Percentiles rank a stretch among this genome's conserved stretches.
These are phyloP conservation scores for Perca fluviatilis DNA, from an alignment of 2,113 vertebrate species.

Conservation along the genomic window DNA sequence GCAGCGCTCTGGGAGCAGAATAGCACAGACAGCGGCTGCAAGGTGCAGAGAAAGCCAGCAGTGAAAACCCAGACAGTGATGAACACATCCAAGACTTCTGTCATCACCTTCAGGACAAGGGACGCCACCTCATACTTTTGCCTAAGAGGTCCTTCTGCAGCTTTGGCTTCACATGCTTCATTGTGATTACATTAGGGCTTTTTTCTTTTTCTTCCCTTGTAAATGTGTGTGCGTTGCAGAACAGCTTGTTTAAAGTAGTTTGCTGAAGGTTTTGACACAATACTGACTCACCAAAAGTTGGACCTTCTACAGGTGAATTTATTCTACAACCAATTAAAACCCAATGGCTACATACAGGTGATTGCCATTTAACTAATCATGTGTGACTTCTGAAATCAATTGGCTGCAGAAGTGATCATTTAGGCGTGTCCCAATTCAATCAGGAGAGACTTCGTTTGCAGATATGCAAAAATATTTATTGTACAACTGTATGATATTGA, in stretches of 20 bases:
- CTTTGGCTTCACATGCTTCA: conserved; percentile 30
- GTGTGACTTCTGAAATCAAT: background rate
- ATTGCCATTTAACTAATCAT: background rate
- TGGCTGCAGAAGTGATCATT: background rate
- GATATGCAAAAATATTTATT: no score
- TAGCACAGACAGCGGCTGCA: conserved; percentile 44
- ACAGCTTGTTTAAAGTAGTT: background rate
- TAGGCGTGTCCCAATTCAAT: background rate
- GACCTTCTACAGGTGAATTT: background rate
- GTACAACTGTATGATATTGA: no score
- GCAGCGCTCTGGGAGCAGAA: conserved; percentile 40
- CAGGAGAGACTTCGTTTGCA: no score
- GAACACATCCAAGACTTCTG: conserved; percentile 66
- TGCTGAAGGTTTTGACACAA: background rate
- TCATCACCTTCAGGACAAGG: conserved; percentile 52
- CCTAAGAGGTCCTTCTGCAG: conserved; percentile 29
- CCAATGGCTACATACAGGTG: background rate
- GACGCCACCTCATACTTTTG: conserved; percentile 43
- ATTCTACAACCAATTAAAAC: background rate
- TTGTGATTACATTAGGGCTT: background rate
- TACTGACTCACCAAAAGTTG: background rate
- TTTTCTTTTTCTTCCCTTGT: background rate
- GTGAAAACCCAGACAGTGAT: conserved; percentile 62
- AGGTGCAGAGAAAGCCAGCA: conserved; percentile 52
- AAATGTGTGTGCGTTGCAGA: no score